Evolutionary conservation across 2,113 vertebrate species (phyloP), one percentile per base, ranked within the genome.

Genomic region (Saimiri boliviensis): DNA sequence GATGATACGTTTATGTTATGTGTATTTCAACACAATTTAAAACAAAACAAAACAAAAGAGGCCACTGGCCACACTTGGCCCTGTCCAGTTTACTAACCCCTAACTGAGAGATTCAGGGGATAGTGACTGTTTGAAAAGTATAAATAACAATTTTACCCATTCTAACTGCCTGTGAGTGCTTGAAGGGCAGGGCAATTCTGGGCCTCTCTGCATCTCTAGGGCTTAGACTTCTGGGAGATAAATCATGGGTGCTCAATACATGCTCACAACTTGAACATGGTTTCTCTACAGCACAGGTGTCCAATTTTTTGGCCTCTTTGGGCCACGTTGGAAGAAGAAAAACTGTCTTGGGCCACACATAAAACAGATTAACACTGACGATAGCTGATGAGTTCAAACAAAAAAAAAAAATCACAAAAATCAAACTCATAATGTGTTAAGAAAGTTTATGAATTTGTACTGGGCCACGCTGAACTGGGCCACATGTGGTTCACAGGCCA

Each of bases 221-320:
- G 23, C 56, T 52, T 17, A 12, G 40, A 56, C 37, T 3, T 68
- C 21, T 3, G 11, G 40, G 21, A 47, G 47, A 47, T 19, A 47
- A 56, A 47, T 47, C 76, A 8, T 2, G 16, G 66, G 5, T 0
- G 1, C 71, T 45, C 60, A 19, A 4, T 4, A 30, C n/a, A 4
- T 21, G 0, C 2, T 32, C 25, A 27, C 74, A 60, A 70, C 60
- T 3, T 17, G 21, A 80, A 45, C 27, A 0, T 3, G 37, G 19
- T 37, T 73, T 76, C 40, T 87, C 25, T 10, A 10, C 0, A 2
- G 63, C 37, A 63, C 27, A 32, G 60, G 27, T 63, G 60, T 32
- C 60, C 12, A 63, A 63, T 63, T 25, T 63, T 63, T 63, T 32
- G 27, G 5, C 27, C 27, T 63, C 60, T 63, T 30, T 32, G 27